These are phyloP conservation scores for Bibio marci DNA, from an alignment of 2,888 invertebrate species.

Conservation along the genomic window DNA sequence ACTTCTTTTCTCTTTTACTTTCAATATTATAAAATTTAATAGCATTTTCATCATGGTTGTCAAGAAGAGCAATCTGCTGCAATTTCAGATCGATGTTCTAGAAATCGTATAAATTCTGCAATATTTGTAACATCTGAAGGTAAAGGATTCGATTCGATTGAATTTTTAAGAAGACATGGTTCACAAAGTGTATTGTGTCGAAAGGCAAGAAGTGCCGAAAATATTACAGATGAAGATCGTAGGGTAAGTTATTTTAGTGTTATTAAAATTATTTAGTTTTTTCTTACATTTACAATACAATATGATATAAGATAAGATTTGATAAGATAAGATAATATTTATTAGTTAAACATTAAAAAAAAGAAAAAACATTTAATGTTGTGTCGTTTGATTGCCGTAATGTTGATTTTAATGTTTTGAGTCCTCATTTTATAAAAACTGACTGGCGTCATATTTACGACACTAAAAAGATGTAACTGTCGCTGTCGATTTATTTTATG, in stretches of 20 bases:
- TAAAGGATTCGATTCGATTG: slow-evolving; percentile 59
- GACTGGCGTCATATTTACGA: too few relatives aligned
- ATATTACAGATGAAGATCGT: slow-evolving; percentile 35
- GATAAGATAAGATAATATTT: too few relatives aligned
- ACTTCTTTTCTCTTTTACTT: too few relatives aligned
- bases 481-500: too few relatives aligned
- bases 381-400: too few relatives aligned
- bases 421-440: too few relatives aligned
- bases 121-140: slow-evolving; percentile 66
- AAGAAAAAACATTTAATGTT: too few relatives aligned
- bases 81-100: slow-evolving; percentile 40
- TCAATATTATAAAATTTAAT: too few relatives aligned
- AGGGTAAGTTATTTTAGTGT: slow-evolving; percentile 17
- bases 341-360: too few relatives aligned
- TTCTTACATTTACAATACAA: neutral
- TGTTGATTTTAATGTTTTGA: too few relatives aligned
- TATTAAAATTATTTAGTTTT: slow-evolving; percentile 6
- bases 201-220: slow-evolving; percentile 60
- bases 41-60: slow-evolving; percentile 49
- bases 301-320: neutral
- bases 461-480: too few relatives aligned
- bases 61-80: slow-evolving; percentile 34
- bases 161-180: slow-evolving; percentile 62
- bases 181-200: slow-evolving; percentile 64
- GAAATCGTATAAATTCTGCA: slow-evolving; percentile 71